Percentiles rank a stretch among this genome's conserved stretches.
phyloP scores from a whole-genome alignment of 2,888 invertebrate genomes.

The Lobophora halterata region DNA sequence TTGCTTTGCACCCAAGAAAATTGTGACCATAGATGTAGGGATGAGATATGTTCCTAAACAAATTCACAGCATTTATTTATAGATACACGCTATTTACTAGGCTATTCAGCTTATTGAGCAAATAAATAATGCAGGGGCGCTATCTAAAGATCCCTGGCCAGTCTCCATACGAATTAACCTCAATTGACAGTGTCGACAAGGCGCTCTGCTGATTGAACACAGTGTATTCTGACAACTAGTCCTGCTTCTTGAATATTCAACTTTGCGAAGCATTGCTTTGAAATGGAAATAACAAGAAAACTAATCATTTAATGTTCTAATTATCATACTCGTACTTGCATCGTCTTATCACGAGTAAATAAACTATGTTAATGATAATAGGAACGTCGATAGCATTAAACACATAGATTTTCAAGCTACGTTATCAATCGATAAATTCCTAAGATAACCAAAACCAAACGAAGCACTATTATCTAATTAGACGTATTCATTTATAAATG shows the following conservation, averaged over 20 bases:
- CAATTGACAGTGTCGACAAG: slow-evolving; percentile 76
- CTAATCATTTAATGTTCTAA: slow-evolving; percentile 17
- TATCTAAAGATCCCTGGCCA: slow-evolving; percentile 69
- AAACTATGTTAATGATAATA: slow-evolving; percentile 16
- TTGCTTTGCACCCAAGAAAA: slow-evolving; percentile 13
- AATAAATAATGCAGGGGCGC: slow-evolving; percentile 74
- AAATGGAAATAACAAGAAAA: slow-evolving; percentile 22
- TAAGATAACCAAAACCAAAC: slow-evolving; percentile 15
- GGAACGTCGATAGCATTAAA: slow-evolving; percentile 27
- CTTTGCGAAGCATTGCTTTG: slow-evolving; percentile 14
- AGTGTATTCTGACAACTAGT: slow-evolving; percentile 53
- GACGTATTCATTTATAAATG: slow-evolving; percentile 9
- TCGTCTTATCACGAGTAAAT: slow-evolving; percentile 10
- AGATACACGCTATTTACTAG: slow-evolving; percentile 51
- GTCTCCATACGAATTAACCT: slow-evolving; percentile 78
- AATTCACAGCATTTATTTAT: slow-evolving; percentile 44
- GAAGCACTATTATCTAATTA: slow-evolving; percentile 6
- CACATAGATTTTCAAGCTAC: slow-evolving; percentile 27
- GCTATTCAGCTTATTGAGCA: slow-evolving; percentile 71
- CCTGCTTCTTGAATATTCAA: slow-evolving; percentile 52
- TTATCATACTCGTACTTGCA: slow-evolving; percentile 9
- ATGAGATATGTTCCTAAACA: too few species aligned
- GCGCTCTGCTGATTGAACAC: slow-evolving; percentile 78
- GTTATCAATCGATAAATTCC: slow-evolving; percentile 35
- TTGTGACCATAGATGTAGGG: too few species aligned